These are phyloP conservation scores for Polyploca ridens DNA, from an alignment of 2,888 invertebrate genomes.

Conservation along the genomic window DNA sequence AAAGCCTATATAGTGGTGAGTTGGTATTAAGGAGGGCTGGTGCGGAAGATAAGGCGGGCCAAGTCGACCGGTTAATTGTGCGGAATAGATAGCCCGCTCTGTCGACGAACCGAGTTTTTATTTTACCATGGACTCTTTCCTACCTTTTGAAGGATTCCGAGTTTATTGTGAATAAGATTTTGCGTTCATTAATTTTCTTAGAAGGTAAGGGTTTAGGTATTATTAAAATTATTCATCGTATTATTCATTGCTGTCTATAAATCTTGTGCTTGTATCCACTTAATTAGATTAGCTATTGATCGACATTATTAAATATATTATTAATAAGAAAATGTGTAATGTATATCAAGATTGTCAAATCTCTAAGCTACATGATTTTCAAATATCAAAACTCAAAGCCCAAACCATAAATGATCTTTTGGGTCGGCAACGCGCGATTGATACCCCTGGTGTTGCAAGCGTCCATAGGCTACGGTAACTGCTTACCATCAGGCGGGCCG, in stretches of 20 bases:
- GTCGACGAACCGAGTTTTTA: constrained; percentile 32
- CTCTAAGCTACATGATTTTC: no score
- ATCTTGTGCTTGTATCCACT: no score
- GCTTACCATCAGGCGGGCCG: no score
- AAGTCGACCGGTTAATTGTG: constrained; percentile 71
- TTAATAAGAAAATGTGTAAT: no score
- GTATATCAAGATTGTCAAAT: no score
- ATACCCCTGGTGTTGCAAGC: no score
- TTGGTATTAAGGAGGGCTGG: constrained; percentile 74
- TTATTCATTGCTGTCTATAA: not conserved
- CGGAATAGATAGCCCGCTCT: constrained; percentile 57
- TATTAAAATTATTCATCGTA: not conserved
- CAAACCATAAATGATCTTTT: no score
- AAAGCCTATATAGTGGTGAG: constrained; percentile 46
- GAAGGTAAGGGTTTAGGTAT: not conserved
- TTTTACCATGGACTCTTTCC: constrained; percentile 17
- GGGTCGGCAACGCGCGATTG: no score
- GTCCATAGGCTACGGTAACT: no score
- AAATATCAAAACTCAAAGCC: no score
- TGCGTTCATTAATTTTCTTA: constrained; percentile 6
- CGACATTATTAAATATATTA: no score
- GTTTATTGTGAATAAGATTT: constrained; percentile 16
- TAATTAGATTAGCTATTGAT: no score
- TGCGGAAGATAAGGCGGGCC: constrained; percentile 64
- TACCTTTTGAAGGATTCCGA: constrained; percentile 23